These are phyloP conservation scores for Caenorhabditis sp. DNA, from an alignment of 2,888 invertebrate species.

Conservation along the genomic window DNA sequence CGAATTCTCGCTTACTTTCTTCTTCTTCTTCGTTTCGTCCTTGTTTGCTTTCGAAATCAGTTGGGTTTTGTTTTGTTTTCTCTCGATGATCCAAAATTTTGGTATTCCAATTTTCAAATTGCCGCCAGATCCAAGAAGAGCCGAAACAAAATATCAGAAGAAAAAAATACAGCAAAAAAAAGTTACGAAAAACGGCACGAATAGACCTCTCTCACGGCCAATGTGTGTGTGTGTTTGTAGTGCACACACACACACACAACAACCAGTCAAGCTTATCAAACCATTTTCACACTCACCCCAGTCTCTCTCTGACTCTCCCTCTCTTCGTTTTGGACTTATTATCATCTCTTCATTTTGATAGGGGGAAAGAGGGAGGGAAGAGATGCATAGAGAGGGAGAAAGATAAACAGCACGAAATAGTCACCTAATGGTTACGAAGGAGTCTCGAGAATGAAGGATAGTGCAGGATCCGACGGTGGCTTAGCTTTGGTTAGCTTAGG, in stretches of 20 bases:
- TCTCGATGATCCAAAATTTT: neutral
- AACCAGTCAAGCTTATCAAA: constrained; percentile 61
- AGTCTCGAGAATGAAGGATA: too few relatives aligned
- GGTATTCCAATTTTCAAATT: too few relatives aligned
- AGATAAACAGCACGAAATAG: neutral
- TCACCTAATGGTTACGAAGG: too few relatives aligned
- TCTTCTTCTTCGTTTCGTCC: neutral
- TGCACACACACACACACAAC: constrained; percentile 21
- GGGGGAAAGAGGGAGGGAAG: neutral
- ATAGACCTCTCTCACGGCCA: neutral
- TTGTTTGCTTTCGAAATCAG: constrained; percentile 45
- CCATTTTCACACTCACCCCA: constrained; percentile 21
- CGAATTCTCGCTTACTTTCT: constrained; percentile 37
- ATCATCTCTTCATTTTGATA: neutral
- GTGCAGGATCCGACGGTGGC: too few relatives aligned
- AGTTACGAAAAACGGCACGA: constrained; percentile 5
- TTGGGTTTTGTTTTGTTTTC: too few relatives aligned
- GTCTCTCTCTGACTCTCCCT: neutral
- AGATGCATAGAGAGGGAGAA: neutral
- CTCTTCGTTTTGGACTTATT: constrained; percentile 3
- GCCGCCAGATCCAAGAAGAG: too few relatives aligned
- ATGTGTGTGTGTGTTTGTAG: neutral
- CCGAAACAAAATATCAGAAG: constrained; percentile 10
- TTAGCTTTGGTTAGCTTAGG: too few relatives aligned
- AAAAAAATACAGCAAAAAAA: constrained; percentile 1